Percentiles rank a stretch among this genome's conserved stretches.
Conservation (phyloP, 1,140 invertebrate species). For the Drosophila seguyi region DNA sequence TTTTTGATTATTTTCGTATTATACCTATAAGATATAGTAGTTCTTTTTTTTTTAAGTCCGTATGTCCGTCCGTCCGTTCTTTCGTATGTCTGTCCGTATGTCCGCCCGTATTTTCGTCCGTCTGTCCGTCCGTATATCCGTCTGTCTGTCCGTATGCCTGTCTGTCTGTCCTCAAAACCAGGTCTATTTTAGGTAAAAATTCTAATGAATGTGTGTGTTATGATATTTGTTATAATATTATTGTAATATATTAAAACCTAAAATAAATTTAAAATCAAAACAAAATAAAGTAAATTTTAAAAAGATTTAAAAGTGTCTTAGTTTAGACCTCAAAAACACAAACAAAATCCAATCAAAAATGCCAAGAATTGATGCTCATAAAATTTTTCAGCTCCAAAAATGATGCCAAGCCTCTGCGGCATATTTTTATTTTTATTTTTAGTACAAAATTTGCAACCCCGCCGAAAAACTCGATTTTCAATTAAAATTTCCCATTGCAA, state of each 20-base stretch:
- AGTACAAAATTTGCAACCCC: neutral
- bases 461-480: slow-evolving; percentile 39
- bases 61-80: no score
- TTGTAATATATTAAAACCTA: neutral
- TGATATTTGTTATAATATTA: no score
- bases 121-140: no score
- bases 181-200: no score
- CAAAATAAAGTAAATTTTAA: neutral
- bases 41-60: no score
- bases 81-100: no score
- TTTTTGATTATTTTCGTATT: no score
- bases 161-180: no score
- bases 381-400: slow-evolving; percentile 11
- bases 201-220: no score
- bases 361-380: neutral
- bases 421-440: slow-evolving; percentile 11
- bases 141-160: no score
- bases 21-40: no score
- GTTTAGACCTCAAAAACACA: neutral
- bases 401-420: neutral
- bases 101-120: no score
- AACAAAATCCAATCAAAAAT: slow-evolving; percentile 1
- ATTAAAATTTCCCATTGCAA: slow-evolving; percentile 55
- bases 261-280: neutral
- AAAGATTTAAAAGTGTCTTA: neutral